Conservation (phyloP, 2,888 invertebrate species). For the Eledone cirrhosa region DNA sequence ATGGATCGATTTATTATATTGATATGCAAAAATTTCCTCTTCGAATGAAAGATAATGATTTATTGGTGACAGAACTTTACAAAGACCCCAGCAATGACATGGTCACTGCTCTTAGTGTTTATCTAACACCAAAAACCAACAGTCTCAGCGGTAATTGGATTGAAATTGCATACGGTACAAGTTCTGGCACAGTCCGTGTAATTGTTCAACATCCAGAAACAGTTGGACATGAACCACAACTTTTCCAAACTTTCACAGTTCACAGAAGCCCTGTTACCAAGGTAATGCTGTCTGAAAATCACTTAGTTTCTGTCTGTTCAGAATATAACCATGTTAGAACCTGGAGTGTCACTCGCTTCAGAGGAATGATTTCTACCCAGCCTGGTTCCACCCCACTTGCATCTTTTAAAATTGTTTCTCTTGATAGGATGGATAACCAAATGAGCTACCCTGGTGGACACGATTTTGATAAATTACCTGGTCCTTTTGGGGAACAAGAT, state of each 20-base stretch:
- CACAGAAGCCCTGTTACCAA: slow-evolving; percentile 95
- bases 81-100: slow-evolving; percentile 90
- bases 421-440: slow-evolving; percentile 73
- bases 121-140: slow-evolving; percentile 99
- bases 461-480: slow-evolving; percentile 73
- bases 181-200: slow-evolving; percentile 91
- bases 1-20: slow-evolving; percentile 97
- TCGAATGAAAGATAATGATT: slow-evolving; percentile 98
- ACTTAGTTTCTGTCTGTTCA: slow-evolving; percentile 89
- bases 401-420: slow-evolving; percentile 92
- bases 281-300: slow-evolving; percentile 89
- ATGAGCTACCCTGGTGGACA: slow-evolving; percentile 71
- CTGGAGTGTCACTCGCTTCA: slow-evolving; percentile 95
- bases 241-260: slow-evolving; percentile 97
- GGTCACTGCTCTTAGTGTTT: slow-evolving; percentile 97
- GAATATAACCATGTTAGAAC: slow-evolving; percentile 98
- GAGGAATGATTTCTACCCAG: slow-evolving; percentile 98
- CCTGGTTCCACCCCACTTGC: slow-evolving; percentile 97
- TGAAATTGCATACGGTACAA: slow-evolving; percentile 98
- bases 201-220: slow-evolving; percentile 99
- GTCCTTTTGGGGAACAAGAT: slow-evolving; percentile 95
- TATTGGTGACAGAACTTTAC: slow-evolving; percentile 95
- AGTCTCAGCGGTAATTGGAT: slow-evolving; percentile 95
- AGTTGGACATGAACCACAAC: slow-evolving; percentile 96
- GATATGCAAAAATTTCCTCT: slow-evolving; percentile 99